Conservation (phyloP, 92 coral and sea anemone genomes). For the Zoanthus gigantus region DNA sequence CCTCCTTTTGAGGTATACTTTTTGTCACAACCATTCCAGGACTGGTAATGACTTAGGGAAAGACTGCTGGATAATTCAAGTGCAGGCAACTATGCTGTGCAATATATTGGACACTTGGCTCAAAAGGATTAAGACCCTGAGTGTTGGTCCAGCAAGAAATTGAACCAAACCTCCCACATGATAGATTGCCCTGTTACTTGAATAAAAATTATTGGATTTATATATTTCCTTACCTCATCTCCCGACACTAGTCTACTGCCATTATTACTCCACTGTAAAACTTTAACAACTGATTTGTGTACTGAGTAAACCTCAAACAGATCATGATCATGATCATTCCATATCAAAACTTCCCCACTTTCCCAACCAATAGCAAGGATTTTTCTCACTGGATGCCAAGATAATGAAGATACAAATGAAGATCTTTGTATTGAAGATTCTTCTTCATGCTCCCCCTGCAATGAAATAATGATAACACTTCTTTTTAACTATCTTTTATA, state of each 20-base stretch:
- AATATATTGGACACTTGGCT: no score
- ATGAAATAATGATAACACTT: neutral
- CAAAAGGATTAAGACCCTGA: no score
- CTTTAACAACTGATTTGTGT: conserved; percentile 73
- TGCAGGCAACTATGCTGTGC: no score
- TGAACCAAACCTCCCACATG: no score
- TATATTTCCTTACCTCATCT: conserved; percentile 82
- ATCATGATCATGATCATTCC: conserved; percentile 98
- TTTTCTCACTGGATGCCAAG: conserved; percentile 98
- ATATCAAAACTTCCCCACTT: conserved; percentile 87
- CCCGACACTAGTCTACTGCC: conserved; percentile 84
- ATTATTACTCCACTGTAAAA: conserved; percentile 84
- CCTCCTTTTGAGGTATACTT: no score
- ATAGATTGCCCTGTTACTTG: no score
- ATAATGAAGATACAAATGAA: conserved; percentile 77
- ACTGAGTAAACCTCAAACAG: conserved; percentile 82
- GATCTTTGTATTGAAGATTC: conserved; percentile 97
- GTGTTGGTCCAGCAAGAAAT: no score
- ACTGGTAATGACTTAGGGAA: no score
- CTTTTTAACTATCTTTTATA: neutral
- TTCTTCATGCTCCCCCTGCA: conserved; percentile 92
- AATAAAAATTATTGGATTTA: no score
- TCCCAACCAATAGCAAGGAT: conserved; percentile 97
- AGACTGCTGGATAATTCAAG: no score
- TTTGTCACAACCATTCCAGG: no score